phyloP scores from a whole-genome alignment of 2,888 invertebrate genomes.

The Acrocyrtus sp. region DNA sequence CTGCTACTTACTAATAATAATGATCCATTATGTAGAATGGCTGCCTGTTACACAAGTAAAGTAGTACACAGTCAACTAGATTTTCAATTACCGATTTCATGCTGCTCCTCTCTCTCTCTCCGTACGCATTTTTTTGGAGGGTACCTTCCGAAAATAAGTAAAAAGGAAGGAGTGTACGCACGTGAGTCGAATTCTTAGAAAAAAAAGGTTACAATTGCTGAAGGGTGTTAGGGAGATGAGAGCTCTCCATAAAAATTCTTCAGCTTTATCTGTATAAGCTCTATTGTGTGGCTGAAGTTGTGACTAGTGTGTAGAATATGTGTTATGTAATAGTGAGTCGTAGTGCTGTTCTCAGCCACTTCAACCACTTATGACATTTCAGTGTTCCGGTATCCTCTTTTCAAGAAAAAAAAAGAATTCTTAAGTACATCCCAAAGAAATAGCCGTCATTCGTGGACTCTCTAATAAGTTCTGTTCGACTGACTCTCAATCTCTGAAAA shows the following conservation, averaged over 20 bases:
- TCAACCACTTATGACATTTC: conserved; percentile 51
- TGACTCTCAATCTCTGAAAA: too few species aligned
- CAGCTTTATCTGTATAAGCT: conserved; percentile 16
- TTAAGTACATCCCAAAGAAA: too few species aligned
- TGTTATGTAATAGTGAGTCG: too few species aligned
- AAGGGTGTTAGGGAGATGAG: conserved; percentile 38
- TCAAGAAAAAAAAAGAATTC: too few species aligned
- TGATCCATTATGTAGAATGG: too few species aligned
- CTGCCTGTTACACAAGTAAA: too few species aligned
- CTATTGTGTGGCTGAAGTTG: conserved; percentile 14
- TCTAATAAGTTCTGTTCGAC: too few species aligned
- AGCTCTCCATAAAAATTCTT: conserved; percentile 26
- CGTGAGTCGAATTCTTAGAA: conserved; percentile 47
- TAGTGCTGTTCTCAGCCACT: too few species aligned
- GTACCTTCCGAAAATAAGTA: background rate
- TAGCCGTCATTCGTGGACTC: too few species aligned
- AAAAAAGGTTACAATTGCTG: conserved; percentile 47
- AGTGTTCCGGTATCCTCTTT: conserved; percentile 38
- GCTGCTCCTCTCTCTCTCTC: conserved; percentile 38
- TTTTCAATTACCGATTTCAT: conserved; percentile 54
- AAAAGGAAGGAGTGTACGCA: conserved; percentile 47
- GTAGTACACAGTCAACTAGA: conserved; percentile 25
- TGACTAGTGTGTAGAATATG: background rate
- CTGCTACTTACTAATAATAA: too few species aligned
- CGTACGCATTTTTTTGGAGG: conserved; percentile 30